Conservation (phyloP, 2,797 vertebrate species). For the Coluber constrictor region DNA sequence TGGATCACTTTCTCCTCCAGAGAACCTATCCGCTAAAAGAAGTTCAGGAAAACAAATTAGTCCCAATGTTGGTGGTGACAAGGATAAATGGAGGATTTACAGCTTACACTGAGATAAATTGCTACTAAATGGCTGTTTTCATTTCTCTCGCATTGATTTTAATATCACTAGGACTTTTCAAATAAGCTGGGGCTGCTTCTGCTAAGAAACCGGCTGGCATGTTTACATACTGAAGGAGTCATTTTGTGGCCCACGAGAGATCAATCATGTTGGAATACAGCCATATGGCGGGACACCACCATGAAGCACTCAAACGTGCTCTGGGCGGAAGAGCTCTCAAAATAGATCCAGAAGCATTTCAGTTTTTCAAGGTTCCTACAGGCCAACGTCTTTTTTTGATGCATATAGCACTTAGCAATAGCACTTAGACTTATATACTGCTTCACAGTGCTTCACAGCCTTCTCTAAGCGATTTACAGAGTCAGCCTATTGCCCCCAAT, state of each 20-base stretch:
- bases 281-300: not conserved
- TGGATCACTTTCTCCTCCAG: constrained; percentile 65
- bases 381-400: not conserved
- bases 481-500: too few relatives aligned
- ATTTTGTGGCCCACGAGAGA: not conserved
- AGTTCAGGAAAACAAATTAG: constrained; percentile 66
- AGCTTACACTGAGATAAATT: constrained; percentile 17
- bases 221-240: not conserved
- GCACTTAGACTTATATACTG: too few relatives aligned
- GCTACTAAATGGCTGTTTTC: constrained; percentile 41
- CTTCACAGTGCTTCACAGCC: too few relatives aligned
- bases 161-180: not conserved
- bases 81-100: constrained; percentile 69
- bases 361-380: not conserved
- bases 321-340: not conserved
- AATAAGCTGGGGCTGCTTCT: not conserved
- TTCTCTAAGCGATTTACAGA: too few relatives aligned
- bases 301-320: not conserved
- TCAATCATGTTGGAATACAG: not conserved
- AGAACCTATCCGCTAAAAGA: constrained; percentile 55
- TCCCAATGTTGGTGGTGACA: constrained; percentile 58
- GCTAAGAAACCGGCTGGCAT: not conserved
- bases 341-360: not conserved
- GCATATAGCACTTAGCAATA: not conserved
- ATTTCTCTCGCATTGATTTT: constrained; percentile 19